Conservation (phyloP, 2,888 invertebrate species). For the Xestia xanthographa region DNA sequence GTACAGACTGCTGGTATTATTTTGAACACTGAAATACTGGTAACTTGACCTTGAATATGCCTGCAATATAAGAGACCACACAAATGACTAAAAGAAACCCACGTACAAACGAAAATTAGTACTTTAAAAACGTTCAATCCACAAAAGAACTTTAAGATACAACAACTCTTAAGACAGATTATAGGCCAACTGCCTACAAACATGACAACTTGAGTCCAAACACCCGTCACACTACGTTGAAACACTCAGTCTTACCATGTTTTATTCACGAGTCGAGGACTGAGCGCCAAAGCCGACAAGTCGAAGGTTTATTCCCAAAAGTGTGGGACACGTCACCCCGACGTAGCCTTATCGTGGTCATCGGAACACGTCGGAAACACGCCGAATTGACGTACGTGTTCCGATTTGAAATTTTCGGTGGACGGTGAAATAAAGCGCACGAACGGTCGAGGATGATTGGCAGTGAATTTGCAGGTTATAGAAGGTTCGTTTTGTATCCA, state of each 20-base stretch:
- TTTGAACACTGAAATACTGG: neutral
- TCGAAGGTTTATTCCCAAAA: slow-evolving; percentile 60
- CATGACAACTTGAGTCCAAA: slow-evolving; percentile 58
- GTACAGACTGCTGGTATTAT: neutral
- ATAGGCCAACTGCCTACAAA: slow-evolving; percentile 47
- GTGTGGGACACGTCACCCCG: slow-evolving; percentile 41
- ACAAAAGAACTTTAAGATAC: slow-evolving; percentile 8
- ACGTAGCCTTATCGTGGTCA: slow-evolving; percentile 55
- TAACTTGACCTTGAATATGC: neutral
- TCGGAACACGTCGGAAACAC: slow-evolving; percentile 53
- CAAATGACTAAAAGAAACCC: neutral
- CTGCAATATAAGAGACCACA: neutral
- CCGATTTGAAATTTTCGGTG: slow-evolving; percentile 56
- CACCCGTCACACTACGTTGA: slow-evolving; percentile 51
- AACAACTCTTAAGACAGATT: slow-evolving; percentile 51
- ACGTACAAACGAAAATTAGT: neutral
- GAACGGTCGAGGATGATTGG: slow-evolving; percentile 25
- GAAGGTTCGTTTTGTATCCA: slow-evolving; percentile 9
- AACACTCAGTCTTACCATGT: slow-evolving; percentile 65
- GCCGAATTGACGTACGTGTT: slow-evolving; percentile 56
- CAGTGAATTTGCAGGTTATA: slow-evolving; percentile 19
- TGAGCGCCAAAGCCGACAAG: slow-evolving; percentile 62
- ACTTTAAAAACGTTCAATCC: slow-evolving; percentile 3
- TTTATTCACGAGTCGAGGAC: slow-evolving; percentile 66
- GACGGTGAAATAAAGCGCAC: slow-evolving; percentile 25